Evolutionary conservation across 2,888 invertebrate species (phyloP), one percentile per base, ranked within the genome.

Genomic region (Anaspis maculata): DNA sequence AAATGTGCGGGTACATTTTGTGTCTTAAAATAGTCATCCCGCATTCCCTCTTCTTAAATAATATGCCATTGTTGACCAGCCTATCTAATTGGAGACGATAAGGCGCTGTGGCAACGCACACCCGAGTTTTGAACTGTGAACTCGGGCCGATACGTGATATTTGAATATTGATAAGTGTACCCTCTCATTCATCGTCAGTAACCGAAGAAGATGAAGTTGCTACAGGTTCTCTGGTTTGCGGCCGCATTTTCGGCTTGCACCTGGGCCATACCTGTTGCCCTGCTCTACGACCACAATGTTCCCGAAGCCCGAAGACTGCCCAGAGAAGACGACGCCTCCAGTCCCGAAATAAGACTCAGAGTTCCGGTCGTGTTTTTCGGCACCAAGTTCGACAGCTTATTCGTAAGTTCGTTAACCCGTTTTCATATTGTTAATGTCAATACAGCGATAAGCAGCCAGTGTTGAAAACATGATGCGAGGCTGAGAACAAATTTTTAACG

Each of bases 331-430:
- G 82, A 83, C 44, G 64, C 74, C 10, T 71, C 79, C n/a, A 76
- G 81, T 7, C 70, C 72, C 1, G 82, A 83, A 58, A 66, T 80
- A 3, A 56, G 59, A 2, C 70, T 89, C 2, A 71, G 70, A 52
- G 79, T 80, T 21, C 87, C 91, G 2, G 73, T 94, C 33, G 70
- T 74, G 29, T 89, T 89, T 68, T 94, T 79, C 61, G 84, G 83
- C 47, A 78, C 79, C 46, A 67, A 68, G 41, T 90, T 85, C 62
- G 75, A 79, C 34, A 72, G 76, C 19, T 70, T 92, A 53, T 91
- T 74, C 66, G 92, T 94, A 69, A 90, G 91, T 89, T n/a, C 13
- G 14, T 13, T 25, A 13, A 19, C 5, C 19, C 19, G n/a, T n/a
- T n/a, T n/a, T n/a, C n/a, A n/a, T n/a, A n/a, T n/a, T n/a, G n/a